phyloP scores from a whole-genome alignment of 64 coral and sea anemone genomes.

The Actinia tenebrosa region DNA sequence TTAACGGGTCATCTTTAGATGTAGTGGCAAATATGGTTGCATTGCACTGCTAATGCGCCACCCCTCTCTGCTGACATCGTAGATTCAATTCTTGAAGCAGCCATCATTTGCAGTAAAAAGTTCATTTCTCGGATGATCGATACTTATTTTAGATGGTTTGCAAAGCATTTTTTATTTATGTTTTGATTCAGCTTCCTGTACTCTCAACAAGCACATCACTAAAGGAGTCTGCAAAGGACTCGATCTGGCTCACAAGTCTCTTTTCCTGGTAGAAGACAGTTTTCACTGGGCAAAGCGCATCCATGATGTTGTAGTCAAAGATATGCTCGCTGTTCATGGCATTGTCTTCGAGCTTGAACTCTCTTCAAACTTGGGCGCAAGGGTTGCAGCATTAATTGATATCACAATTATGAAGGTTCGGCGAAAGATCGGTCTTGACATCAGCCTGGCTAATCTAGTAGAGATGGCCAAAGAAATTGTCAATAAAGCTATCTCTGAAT shows the following conservation, averaged over 20 bases:
- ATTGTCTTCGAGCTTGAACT: constrained; percentile 3
- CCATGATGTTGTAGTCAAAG: background rate
- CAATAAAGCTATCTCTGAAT: constrained; percentile 46
- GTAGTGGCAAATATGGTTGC: too few relatives aligned
- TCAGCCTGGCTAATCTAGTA: constrained; percentile 44
- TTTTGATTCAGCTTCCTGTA: constrained; percentile 54
- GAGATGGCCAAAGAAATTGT: constrained; percentile 60
- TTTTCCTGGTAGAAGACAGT: constrained; percentile 55
- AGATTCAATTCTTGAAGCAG: too few relatives aligned
- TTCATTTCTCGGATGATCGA: too few relatives aligned
- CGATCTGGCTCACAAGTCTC: constrained; percentile 45
- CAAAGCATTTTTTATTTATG: background rate
- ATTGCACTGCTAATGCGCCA: too few relatives aligned
- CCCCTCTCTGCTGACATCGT: too few relatives aligned
- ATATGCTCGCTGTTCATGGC: background rate
- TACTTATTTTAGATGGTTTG: too few relatives aligned
- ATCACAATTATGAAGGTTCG: constrained; percentile 4
- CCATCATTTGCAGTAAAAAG: too few relatives aligned
- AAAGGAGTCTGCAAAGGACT: constrained; percentile 73
- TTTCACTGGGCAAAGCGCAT: constrained; percentile 64
- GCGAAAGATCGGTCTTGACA: constrained; percentile 38
- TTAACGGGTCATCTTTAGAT: too few relatives aligned
- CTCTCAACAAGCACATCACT: constrained; percentile 50
- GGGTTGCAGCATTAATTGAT: background rate
- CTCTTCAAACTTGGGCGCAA: background rate